Percentiles rank a stretch among this genome's conserved stretches.
Evolutionary conservation across 1,140 invertebrate genomes (phyloP).

Genomic region (Pseudomyrmex pallidus): DNA sequence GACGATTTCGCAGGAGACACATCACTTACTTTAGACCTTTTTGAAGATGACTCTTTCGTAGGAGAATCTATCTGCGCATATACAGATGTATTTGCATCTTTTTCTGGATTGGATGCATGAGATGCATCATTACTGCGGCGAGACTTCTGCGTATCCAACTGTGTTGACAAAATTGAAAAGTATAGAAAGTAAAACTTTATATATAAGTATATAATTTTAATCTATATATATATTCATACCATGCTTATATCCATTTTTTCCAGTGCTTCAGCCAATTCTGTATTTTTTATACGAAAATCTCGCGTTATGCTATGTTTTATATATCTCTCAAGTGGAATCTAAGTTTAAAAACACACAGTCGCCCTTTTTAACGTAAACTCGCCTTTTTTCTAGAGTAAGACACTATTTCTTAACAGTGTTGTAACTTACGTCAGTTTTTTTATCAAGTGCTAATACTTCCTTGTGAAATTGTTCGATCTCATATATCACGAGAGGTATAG

Average conservation of each 20-base stretch:
- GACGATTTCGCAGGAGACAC: neutral
- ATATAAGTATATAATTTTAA: neutral
- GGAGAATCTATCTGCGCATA: neutral
- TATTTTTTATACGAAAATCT: slow-evolving; percentile 86
- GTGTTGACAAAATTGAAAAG: slow-evolving; percentile 18
- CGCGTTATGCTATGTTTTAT: slow-evolving; percentile 86
- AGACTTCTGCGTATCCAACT: slow-evolving; percentile 48
- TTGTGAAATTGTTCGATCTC: slow-evolving; percentile 88
- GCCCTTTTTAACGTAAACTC: neutral
- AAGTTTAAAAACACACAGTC: slow-evolving; percentile 11
- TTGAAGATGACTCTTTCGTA: neutral
- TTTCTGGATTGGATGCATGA: slow-evolving; percentile 1
- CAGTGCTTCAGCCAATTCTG: slow-evolving; percentile 83
- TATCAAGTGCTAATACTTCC: slow-evolving; percentile 86
- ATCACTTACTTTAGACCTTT: neutral
- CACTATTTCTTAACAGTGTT: too few species aligned
- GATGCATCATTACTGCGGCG: neutral
- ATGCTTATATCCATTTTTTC: slow-evolving; percentile 79
- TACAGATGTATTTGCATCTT: slow-evolving; percentile 3
- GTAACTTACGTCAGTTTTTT: slow-evolving; percentile 85
- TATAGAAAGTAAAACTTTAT: slow-evolving; percentile 9
- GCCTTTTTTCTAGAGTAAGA: neutral
- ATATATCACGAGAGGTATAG: slow-evolving; percentile 86
- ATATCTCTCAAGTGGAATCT: slow-evolving; percentile 85
- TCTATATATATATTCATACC: slow-evolving; percentile 69